Evolutionary conservation across 2,797 vertebrate species (phyloP), one percentile per base, ranked within the genome.

Genomic region (Odontamblyopus lacepedii): DNA sequence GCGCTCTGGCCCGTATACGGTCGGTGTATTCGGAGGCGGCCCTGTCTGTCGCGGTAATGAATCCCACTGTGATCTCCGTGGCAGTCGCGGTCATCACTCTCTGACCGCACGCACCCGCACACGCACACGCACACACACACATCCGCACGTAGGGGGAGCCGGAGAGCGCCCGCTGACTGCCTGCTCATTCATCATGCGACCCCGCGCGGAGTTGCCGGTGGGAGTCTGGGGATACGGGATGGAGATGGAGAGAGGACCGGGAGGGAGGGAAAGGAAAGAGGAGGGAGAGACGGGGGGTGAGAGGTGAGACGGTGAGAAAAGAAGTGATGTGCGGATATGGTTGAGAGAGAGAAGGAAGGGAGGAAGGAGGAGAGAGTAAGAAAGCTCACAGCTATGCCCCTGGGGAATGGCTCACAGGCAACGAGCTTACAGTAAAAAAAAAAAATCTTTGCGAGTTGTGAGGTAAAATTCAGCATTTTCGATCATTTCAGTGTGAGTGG

Each of bases 1-100:
- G 70, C 66, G 63, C 78, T 69, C 78, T 78, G 76, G 78, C 64
- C 65, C 63, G 72, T 75, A 73, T 69, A 38, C 41, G 71, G 76
- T 75, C 82, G 73, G 85, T 86, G 90, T 95, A 48, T 95, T 93
- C 95, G 94, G 87, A 90, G 94, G 96, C 93, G 89, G 92, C 89
- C 89, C 90, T 94, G 94, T 94, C 93, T 95, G 95, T 96, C 95
- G 95, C 92, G 85, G 91, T 97, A 98, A 98, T 99, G 97, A 97
- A 95, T 91, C 90, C 94, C 95, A 94, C 90, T 94, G 94, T 94
- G 95, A 95, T 85, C 93, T 86, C 32, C 77, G 80, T 92, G 93
- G 70, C 95, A 93, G 93, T 95, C 93, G 94, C 76, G 95, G 94
- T 97, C 97, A 97, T 97, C 95, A 93, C 91, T 95, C 95, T 94